These are phyloP conservation scores for Nyctereutes procyonoides DNA, from an alignment of 2,113 vertebrate genomes.

Conservation along the genomic window DNA sequence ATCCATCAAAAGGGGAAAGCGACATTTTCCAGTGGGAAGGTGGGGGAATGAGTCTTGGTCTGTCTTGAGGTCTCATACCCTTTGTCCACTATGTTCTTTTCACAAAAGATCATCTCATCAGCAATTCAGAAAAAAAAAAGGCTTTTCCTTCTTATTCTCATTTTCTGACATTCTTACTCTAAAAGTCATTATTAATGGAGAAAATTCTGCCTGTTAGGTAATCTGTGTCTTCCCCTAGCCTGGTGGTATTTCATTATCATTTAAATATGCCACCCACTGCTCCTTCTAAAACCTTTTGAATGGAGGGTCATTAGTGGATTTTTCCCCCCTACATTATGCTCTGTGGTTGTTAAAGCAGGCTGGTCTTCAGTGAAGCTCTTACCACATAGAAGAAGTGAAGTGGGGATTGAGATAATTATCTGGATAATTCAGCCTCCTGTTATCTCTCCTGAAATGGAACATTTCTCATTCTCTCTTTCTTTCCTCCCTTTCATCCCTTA, in stretches of 20 bases:
- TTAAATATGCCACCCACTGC: conserved; percentile 71
- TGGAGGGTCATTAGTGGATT: conserved; percentile 41
- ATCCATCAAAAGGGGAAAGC: conserved; percentile 42
- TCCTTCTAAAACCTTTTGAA: conserved; percentile 70
- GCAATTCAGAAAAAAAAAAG: conserved; percentile 28
- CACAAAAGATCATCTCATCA: conserved; percentile 71
- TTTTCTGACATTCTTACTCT: conserved; percentile 66
- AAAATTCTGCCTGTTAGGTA: conserved; percentile 37
- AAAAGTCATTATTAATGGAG: conserved; percentile 58
- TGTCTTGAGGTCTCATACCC: conserved; percentile 26
- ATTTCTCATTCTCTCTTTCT: background rate
- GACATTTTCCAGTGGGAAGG: conserved; percentile 61
- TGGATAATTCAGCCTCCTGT: conserved; percentile 54
- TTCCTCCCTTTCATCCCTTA: background rate
- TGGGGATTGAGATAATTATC: conserved; percentile 56
- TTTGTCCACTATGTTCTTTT: background rate
- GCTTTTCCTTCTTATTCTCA: conserved; percentile 59
- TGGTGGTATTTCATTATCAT: conserved; percentile 72
- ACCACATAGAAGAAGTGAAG: background rate
- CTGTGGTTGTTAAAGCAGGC: conserved; percentile 50
- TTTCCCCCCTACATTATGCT: conserved; percentile 63
- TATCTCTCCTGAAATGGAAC: conserved; percentile 2
- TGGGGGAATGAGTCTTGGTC: background rate
- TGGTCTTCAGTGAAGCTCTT: background rate
- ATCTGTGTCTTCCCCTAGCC: conserved; percentile 40